Evolutionary conservation across 2,113 vertebrate genomes (phyloP), one percentile per base, ranked within the genome.

Genomic region (Fulmarus glacialis): DNA sequence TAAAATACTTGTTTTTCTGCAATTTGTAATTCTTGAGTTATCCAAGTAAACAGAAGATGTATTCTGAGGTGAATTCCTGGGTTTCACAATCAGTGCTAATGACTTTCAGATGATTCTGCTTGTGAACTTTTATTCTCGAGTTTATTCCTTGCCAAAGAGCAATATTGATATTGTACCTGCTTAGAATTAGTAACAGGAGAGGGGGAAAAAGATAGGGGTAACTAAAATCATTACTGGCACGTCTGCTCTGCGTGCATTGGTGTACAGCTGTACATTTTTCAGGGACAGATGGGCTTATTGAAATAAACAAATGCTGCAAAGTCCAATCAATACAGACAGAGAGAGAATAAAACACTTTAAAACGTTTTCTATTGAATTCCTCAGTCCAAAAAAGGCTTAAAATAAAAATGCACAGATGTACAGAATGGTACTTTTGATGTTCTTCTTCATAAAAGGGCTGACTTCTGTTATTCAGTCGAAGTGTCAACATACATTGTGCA

Each of bases 241-340:
- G 77, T 81, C 85, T 95, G 87, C 66, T 97, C 62, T 84, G 80
- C 59, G 14, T 95, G 70, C 72, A 84, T 20, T 94, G 82, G 91
- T 64, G 90, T 75, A 97, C 89, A 97, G 91, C 53, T 96, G 43
- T 84, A 94, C 63, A 84, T 90, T 96, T 96, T 93, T 94, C 55
- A 95, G 87, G 62, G 96, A 97, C 95, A 94, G 89, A 97, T 89
- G 62, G 87, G 67, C 92, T 97, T 93, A 97, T 5, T 97, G 91
- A 98, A 96, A 92, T 92, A 93, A 97, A 97, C 82, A 97, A 97
- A 98, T 92, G 92, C 84, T 94, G 84, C 52, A 43, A 97, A 95
- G 79, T 89, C 78, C 79, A 97, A 96, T 96, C 95, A 85, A 95
- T 93, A 87, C 56, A 95, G 63, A 92, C 3, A 66, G 12, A 88